phyloP scores from a whole-genome alignment of 2,797 vertebrate genomes.

The Picus viridis region DNA sequence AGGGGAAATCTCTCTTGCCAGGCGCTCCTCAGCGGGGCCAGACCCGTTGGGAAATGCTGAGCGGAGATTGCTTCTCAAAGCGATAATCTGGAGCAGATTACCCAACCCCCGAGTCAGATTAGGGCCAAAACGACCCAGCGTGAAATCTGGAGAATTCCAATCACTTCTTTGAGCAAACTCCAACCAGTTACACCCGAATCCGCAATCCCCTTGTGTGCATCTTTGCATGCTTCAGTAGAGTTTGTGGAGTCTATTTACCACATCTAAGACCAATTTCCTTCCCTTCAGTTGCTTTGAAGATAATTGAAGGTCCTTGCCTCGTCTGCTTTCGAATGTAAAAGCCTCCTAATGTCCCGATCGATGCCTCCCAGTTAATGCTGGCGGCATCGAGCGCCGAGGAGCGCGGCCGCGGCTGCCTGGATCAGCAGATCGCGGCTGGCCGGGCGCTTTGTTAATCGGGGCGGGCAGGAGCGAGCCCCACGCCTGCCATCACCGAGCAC shows the following conservation, averaged over 20 bases:
- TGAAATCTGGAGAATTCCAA: conserved; percentile 9
- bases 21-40: neutral
- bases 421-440: conserved; percentile 46
- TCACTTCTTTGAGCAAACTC: conserved; percentile 46
- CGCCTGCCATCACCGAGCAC: conserved; percentile 25
- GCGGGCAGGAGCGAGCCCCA: conserved; percentile 37
- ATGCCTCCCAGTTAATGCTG: conserved; percentile 74
- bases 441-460: conserved; percentile 66
- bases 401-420: conserved; percentile 17
- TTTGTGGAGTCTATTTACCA: conserved; percentile 80
- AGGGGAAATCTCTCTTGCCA: neutral
- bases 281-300: conserved; percentile 81
- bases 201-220: conserved; percentile 17
- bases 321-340: conserved; percentile 79
- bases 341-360: conserved; percentile 77
- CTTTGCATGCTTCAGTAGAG: conserved; percentile 74
- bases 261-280: conserved; percentile 84
- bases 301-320: conserved; percentile 81
- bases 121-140: neutral
- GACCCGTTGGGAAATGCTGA: neutral
- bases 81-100: neutral
- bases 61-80: neutral
- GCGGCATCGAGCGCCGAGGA: neutral
- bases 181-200: neutral
- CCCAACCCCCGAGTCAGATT: neutral